These are phyloP conservation scores for Andrena fulva DNA, from an alignment of 2,888 invertebrate species.

Conservation along the genomic window DNA sequence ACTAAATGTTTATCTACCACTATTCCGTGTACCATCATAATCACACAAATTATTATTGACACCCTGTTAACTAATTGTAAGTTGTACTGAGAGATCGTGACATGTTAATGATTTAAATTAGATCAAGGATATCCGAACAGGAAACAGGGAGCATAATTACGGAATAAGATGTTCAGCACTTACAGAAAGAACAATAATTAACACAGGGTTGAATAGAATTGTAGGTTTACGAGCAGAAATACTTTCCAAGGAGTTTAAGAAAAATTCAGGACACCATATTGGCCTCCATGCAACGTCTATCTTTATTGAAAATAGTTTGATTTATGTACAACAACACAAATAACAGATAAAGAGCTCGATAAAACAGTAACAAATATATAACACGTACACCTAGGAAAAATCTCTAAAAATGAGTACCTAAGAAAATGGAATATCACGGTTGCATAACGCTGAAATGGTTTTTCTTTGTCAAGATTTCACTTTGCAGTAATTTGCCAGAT, in stretches of 20 bases:
- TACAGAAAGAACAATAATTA: not conserved
- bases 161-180: slow-evolving; percentile 27
- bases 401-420: not conserved
- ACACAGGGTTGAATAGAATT: not conserved
- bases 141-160: slow-evolving; percentile 35
- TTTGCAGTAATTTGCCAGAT: not conserved
- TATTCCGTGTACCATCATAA: not conserved
- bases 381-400: not conserved
- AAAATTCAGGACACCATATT: not conserved
- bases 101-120: slow-evolving; percentile 42
- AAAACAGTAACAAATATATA: slow-evolving; percentile 1
- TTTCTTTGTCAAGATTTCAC: not conserved
- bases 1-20: not conserved
- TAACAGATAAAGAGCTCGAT: slow-evolving; percentile 16
- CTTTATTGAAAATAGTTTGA: slow-evolving; percentile 48
- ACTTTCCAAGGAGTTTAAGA: not conserved
- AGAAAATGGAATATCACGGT: not conserved
- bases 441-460: not conserved
- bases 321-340: slow-evolving; percentile 56
- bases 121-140: slow-evolving; percentile 61
- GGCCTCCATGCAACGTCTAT: slow-evolving; percentile 22
- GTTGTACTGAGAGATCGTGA: slow-evolving; percentile 29
- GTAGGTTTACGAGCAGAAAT: not conserved
- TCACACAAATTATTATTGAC: slow-evolving; percentile 9
- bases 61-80: not conserved